Evolutionary conservation across 2,113 vertebrate species (phyloP).

Genomic region (Dissostichus mawsoni): DNA sequence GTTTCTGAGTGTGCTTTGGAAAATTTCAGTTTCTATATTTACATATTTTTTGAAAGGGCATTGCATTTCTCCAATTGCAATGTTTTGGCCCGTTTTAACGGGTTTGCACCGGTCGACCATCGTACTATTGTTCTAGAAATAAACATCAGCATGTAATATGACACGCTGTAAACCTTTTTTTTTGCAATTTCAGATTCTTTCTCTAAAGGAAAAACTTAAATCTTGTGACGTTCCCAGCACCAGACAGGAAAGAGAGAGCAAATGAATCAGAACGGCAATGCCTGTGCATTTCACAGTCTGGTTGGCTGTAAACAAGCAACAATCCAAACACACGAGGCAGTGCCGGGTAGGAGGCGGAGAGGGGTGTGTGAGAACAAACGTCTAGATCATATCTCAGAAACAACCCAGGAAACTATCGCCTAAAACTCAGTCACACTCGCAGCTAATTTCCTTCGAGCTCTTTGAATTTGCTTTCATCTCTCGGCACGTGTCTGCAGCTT

Average conservation of each 20-base stretch:
- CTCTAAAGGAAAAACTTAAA: slow-evolving; percentile 1
- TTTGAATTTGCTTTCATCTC: slow-evolving; percentile 48
- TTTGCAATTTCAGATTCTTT: not conserved
- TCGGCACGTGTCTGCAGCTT: slow-evolving; percentile 38
- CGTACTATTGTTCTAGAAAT: too few relatives aligned
- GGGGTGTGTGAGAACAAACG: not conserved
- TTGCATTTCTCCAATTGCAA: too few relatives aligned
- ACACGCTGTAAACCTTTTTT: too few relatives aligned
- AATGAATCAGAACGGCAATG: slow-evolving; percentile 30
- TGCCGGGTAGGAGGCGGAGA: slow-evolving; percentile 27
- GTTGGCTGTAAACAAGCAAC: slow-evolving; percentile 44
- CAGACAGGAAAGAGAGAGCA: slow-evolving; percentile 24
- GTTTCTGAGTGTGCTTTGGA: too few relatives aligned
- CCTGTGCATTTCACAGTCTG: slow-evolving; percentile 63
- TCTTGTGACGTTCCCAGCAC: slow-evolving; percentile 6
- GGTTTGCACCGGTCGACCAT: too few relatives aligned
- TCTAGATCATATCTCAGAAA: slow-evolving; percentile 33
- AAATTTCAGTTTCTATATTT: too few relatives aligned
- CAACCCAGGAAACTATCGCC: slow-evolving; percentile 18
- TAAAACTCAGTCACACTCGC: slow-evolving; percentile 31
- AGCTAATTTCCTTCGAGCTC: slow-evolving; percentile 29
- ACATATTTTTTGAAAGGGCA: too few relatives aligned
- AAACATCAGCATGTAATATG: too few relatives aligned
- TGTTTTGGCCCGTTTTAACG: too few relatives aligned
- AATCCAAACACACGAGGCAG: slow-evolving; percentile 26